Percentiles rank a stretch among this genome's conserved stretches.
Evolutionary conservation across 2,797 vertebrate species (phyloP).

Genomic region (Malacoraja senta): DNA sequence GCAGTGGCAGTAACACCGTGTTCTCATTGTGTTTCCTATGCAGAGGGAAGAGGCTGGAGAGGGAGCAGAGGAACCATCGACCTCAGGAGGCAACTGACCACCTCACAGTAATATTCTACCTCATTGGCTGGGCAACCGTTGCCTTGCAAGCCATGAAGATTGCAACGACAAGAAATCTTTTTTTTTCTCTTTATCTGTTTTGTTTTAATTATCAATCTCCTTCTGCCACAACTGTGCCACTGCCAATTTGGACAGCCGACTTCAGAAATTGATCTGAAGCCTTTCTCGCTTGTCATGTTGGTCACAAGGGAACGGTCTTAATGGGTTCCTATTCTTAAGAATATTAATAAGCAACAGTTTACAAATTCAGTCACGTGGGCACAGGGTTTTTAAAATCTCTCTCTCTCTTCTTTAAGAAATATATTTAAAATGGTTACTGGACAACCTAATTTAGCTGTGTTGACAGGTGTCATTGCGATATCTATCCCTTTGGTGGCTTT

Average conservation of each 20-base stretch:
- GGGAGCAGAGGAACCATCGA: not conserved
- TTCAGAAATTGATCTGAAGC: not conserved
- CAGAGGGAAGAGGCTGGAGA: not conserved
- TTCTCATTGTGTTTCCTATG: not conserved
- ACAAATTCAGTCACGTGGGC: conserved; percentile 18
- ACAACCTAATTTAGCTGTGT: not conserved
- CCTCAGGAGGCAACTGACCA: conserved; percentile 30
- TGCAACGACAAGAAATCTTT: conserved; percentile 16
- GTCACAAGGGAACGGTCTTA: not conserved
- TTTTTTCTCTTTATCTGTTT: not conserved
- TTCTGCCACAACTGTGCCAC: conserved; percentile 33
- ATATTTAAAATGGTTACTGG: conserved; percentile 24
- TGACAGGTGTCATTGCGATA: conserved; percentile 35
- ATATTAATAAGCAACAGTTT: conserved; percentile 28
- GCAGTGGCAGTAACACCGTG: not conserved
- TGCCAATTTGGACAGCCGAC: conserved; percentile 4
- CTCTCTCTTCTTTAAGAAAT: not conserved
- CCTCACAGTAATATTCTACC: conserved; percentile 35
- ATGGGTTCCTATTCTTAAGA: conserved; percentile 20
- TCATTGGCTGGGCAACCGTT: conserved; percentile 29
- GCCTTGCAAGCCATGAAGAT: conserved; percentile 37
- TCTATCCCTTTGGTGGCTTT: not conserved
- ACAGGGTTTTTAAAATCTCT: not conserved
- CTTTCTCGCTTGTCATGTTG: not conserved
- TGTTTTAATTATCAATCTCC: conserved; percentile 10